phyloP scores from a whole-genome alignment of 2,797 vertebrate genomes.

The Falco rusticolus region DNA sequence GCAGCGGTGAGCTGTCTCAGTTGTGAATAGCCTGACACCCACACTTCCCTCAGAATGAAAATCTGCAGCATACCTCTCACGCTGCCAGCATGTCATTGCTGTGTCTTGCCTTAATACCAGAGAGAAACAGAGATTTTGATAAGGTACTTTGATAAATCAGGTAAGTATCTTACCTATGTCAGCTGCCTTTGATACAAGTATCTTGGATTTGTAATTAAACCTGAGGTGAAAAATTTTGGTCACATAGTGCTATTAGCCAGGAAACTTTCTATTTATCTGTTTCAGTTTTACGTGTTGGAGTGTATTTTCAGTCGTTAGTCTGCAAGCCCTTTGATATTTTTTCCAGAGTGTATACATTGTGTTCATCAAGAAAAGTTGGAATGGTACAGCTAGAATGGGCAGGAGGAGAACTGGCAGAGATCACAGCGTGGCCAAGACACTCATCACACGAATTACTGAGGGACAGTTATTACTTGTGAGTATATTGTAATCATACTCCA shows the following conservation, averaged over 20 bases:
- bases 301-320: not conserved
- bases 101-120: not conserved
- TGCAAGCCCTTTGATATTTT: not conserved
- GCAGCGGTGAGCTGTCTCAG: not conserved
- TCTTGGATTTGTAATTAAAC: not conserved
- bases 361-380: not conserved
- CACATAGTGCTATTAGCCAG: too few relatives aligned
- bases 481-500: not conserved
- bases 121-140: not conserved
- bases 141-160: not conserved
- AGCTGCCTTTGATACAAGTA: not conserved
- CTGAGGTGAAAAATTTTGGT: not conserved
- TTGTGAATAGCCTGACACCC: not conserved
- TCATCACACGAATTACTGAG: not conserved
- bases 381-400: not conserved
- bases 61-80: too few relatives aligned
- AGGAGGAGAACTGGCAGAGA: not conserved
- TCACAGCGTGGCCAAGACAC: not conserved
- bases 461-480: not conserved
- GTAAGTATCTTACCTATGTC: not conserved
- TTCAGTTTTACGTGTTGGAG: not conserved
- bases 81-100: fast-evolving
- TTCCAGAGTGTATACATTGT: fast-evolving
- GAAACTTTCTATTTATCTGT: not conserved
- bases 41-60: not conserved